Percentiles rank a stretch among this genome's conserved stretches.
phyloP scores from a whole-genome alignment of 2,797 vertebrate species.

The Rhinichthys osculus region DNA sequence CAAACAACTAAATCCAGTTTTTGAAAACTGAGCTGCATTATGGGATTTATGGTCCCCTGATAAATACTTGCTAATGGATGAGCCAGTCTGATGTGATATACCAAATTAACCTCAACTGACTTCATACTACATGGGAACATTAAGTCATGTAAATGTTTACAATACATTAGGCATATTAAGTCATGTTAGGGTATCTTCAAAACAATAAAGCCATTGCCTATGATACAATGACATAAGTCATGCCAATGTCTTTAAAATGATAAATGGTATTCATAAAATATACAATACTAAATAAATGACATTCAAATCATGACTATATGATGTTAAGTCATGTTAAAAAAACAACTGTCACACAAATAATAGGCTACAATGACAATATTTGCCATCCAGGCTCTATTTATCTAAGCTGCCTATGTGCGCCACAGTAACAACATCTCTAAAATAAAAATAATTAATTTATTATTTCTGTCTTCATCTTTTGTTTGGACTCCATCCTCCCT shows the following conservation, averaged over 20 bases:
- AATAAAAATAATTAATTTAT: not conserved
- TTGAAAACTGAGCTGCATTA: constrained; percentile 1
- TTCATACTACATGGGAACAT: not conserved
- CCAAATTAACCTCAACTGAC: constrained; percentile 16
- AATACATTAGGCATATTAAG: not conserved
- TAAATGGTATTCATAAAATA: not conserved
- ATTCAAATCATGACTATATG: not conserved
- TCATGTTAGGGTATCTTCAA: not conserved
- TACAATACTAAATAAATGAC: not conserved
- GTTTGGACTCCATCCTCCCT: not conserved
- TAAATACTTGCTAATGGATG: constrained; percentile 28
- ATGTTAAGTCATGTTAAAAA: not conserved
- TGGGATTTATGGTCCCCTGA: constrained; percentile 8
- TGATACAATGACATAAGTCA: not conserved
- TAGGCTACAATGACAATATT: not conserved
- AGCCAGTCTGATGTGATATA: constrained; percentile 3
- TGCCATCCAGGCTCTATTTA: not conserved
- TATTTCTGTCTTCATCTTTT: not conserved
- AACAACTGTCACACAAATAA: not conserved
- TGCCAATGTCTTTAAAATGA: not conserved
- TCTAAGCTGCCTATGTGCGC: not conserved
- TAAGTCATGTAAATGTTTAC: constrained; percentile 1
- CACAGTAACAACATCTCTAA: not conserved
- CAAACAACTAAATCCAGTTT: constrained; percentile 10
- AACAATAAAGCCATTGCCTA: not conserved